Conservation (phyloP, 1,140 invertebrate species). For the Drosophila sucinea region DNA sequence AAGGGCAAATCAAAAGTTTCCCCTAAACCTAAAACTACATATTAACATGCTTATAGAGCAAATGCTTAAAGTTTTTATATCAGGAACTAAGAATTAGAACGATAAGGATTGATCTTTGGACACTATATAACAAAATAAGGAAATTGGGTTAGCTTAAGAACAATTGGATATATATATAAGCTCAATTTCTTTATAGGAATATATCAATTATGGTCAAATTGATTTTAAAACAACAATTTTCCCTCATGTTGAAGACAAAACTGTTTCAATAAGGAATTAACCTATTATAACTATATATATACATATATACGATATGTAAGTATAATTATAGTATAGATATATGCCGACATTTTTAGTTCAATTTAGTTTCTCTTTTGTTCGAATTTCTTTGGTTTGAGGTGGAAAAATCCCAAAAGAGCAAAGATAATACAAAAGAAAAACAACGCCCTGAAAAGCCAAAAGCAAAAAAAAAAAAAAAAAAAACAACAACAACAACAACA, state of each 20-base stretch:
- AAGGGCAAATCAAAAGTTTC: not conserved
- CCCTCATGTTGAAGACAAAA: too few species aligned
- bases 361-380: conserved; percentile 12
- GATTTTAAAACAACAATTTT: too few species aligned
- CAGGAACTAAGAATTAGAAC: too few species aligned
- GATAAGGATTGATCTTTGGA: too few species aligned
- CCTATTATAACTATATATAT: not conserved
- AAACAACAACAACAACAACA: conserved; percentile 29
- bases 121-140: too few species aligned
- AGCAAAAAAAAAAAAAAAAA: conserved; percentile 17
- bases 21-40: not conserved
- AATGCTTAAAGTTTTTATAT: not conserved
- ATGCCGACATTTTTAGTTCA: conserved; percentile 1
- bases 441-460: conserved; percentile 32
- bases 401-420: conserved; percentile 18
- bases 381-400: not conserved
- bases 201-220: too few species aligned
- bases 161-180: too few species aligned
- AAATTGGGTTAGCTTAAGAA: too few species aligned
- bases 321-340: not conserved
- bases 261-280: not conserved
- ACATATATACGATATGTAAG: not conserved
- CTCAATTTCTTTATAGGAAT: too few species aligned
- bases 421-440: conserved; percentile 6
- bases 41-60: too few species aligned